Percentiles rank a stretch among this genome's conserved stretches.
Evolutionary conservation across 2,113 vertebrate genomes (phyloP).

Genomic region (Chascanopsetta lugubris): DNA sequence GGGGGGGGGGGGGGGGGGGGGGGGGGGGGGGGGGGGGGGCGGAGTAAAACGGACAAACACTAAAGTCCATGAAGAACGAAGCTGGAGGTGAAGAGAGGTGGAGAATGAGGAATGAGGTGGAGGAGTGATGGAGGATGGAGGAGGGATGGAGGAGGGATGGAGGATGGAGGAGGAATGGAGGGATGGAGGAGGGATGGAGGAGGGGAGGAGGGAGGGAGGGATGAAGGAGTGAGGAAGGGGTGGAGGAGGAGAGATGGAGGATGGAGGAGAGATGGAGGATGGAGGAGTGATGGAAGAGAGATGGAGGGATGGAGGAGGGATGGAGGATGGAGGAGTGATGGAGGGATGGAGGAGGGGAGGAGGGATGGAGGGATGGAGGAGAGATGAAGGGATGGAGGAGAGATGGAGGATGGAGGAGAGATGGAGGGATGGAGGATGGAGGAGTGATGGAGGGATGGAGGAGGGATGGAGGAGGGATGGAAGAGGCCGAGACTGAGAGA

Average conservation of each 20-base stretch:
- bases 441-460: too few species aligned
- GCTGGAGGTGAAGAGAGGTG: constrained; percentile 25
- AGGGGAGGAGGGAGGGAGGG: constrained; percentile 12
- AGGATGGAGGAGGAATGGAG: not conserved
- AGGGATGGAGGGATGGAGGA: constrained; percentile 1
- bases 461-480: constrained; percentile 14
- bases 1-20: not conserved
- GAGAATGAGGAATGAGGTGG: constrained; percentile 7
- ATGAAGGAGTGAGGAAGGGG: not conserved
- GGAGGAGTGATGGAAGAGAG: not conserved
- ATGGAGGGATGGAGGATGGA: constrained; percentile 14
- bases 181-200: not conserved
- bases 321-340: too few species aligned
- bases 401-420: not conserved
- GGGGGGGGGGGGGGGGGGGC: not conserved
- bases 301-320: constrained; percentile 11
- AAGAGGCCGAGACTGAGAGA: constrained; percentile 34
- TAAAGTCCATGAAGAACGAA: not conserved
- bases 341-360: constrained; percentile 11
- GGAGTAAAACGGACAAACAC: not conserved
- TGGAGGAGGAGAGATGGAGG: not conserved
- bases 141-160: constrained; percentile 7
- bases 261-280: constrained; percentile 8
- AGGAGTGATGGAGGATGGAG: not conserved
- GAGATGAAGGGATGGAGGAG: not conserved